phyloP scores from a whole-genome alignment of 1,140 invertebrate genomes.

The Cherax quadricarinatus region DNA sequence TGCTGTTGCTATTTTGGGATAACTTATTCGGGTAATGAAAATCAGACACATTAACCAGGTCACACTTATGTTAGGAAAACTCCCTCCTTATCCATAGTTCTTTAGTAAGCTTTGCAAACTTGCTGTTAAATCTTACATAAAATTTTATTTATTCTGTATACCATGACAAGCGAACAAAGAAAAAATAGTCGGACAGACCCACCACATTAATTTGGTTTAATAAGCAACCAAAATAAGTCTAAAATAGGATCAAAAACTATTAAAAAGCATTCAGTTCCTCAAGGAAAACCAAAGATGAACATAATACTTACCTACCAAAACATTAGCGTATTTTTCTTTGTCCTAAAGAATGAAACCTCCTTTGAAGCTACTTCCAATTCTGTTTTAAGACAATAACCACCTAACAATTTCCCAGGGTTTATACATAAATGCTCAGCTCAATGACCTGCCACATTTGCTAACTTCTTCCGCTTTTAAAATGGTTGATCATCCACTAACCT shows the following conservation, averaged over 20 bases:
- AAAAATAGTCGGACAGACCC: slow-evolving; percentile 18
- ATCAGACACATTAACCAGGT: not conserved
- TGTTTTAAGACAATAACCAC: not conserved
- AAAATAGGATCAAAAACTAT: slow-evolving; percentile 5
- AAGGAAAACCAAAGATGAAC: not conserved
- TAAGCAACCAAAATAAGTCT: slow-evolving; percentile 29
- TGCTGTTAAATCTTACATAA: not conserved
- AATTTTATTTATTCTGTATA: not conserved
- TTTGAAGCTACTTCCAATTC: too few relatives aligned
- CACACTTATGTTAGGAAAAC: not conserved
- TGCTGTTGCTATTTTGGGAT: not conserved
- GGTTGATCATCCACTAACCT: not conserved
- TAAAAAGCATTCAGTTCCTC: not conserved
- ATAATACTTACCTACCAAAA: not conserved
- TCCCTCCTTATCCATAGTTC: slow-evolving; percentile 17
- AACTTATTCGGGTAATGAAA: not conserved
- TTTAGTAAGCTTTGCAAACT: slow-evolving; percentile 27
- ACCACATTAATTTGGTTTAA: slow-evolving; percentile 12
- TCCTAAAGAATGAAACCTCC: not conserved
- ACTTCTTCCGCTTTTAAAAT: not conserved
- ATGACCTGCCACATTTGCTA: not conserved
- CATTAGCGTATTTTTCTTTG: not conserved
- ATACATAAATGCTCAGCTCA: not conserved
- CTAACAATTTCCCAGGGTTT: not conserved
- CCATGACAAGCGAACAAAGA: not conserved